Percentiles rank a stretch among this genome's conserved stretches.
These are phyloP conservation scores for Saguinus midas DNA, from an alignment of 2,113 vertebrate species.

Conservation along the genomic window DNA sequence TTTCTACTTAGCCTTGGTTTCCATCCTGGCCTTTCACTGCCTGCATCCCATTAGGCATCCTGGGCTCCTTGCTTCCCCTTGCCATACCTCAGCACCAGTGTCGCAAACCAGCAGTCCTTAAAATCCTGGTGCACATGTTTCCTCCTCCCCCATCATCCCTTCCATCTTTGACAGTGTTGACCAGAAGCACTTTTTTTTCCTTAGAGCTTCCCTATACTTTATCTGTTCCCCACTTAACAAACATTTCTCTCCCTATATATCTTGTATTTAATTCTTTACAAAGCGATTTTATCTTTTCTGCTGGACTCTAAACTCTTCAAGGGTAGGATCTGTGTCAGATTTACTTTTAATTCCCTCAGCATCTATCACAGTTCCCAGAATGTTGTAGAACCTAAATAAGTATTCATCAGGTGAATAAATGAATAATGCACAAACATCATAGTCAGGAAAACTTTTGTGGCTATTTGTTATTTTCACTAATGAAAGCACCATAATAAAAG, in stretches of 20 bases:
- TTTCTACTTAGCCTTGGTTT: background rate
- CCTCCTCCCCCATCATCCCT: fast-evolving
- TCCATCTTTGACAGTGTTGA: background rate
- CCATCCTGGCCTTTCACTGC: background rate
- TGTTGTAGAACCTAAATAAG: constrained; percentile 15
- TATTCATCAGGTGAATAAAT: constrained; percentile 33
- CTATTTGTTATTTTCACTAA: constrained; percentile 53
- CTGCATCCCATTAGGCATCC: background rate
- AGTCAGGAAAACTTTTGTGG: constrained; percentile 40
- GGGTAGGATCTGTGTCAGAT: constrained; percentile 41
- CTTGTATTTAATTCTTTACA: constrained; percentile 18
- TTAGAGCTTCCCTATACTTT: background rate
- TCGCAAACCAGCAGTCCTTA: background rate
- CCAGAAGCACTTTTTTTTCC: background rate
- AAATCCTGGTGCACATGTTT: background rate
- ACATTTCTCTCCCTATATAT: background rate
- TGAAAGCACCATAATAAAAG: constrained; percentile 43
- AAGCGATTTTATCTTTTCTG: background rate
- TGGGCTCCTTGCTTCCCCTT: background rate
- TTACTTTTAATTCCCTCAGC: constrained; percentile 53
- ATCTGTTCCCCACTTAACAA: background rate
- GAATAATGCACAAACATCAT: constrained; percentile 44
- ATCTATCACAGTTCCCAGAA: background rate
- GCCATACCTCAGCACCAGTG: background rate
- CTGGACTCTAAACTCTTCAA: constrained; percentile 49